Evolutionary conservation across 2,113 vertebrate genomes (phyloP).

Genomic region (Eulemur rufifrons): DNA sequence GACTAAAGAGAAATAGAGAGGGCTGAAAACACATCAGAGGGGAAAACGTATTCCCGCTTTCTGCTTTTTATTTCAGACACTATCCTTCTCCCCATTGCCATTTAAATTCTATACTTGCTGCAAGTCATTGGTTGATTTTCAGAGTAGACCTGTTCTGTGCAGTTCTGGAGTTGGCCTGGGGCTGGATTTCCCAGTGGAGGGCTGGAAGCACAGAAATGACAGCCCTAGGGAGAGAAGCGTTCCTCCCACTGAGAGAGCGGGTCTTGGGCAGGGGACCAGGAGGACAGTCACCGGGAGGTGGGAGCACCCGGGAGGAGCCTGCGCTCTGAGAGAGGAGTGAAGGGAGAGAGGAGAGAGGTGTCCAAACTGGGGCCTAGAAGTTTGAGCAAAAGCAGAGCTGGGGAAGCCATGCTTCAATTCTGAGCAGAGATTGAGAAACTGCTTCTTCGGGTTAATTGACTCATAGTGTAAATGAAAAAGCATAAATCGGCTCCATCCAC

Average conservation of each 20-base stretch:
- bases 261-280: neutral
- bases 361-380: neutral
- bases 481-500: neutral
- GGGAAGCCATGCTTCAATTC: neutral
- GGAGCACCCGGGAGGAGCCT: neutral
- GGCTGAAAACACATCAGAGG: neutral
- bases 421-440: slow-evolving; percentile 1
- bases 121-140: neutral
- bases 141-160: neutral
- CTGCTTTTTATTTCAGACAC: neutral
- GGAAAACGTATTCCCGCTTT: neutral
- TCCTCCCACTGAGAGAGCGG: neutral
- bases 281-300: neutral
- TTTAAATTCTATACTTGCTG: neutral
- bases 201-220: no score
- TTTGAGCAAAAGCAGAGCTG: neutral
- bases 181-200: neutral
- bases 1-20: neutral
- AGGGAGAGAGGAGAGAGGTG: fast-evolving
- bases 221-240: neutral
- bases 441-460: neutral
- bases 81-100: neutral
- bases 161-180: neutral
- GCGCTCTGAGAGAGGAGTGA: neutral
- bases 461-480: neutral